Percentiles rank a stretch among this genome's conserved stretches.
phyloP scores from a whole-genome alignment of 2,888 invertebrate genomes.

The Idaea dimidiata region DNA sequence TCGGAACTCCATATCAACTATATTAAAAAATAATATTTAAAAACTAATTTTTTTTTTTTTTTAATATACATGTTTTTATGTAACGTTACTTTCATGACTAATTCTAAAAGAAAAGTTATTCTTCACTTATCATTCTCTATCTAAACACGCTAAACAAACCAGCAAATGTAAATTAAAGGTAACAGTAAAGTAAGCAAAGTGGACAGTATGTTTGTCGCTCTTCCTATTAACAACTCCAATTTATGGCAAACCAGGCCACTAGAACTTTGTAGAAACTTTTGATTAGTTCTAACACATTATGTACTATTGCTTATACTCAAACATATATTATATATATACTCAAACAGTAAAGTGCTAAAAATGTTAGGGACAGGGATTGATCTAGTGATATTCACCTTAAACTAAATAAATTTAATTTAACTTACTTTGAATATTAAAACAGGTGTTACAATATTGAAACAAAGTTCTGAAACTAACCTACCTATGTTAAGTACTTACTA shows the following conservation, averaged over 20 bases:
- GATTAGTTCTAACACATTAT: constrained; percentile 13
- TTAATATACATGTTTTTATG: no score
- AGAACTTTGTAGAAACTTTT: constrained; percentile 22
- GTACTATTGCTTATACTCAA: constrained; percentile 8
- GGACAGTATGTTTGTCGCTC: constrained; percentile 29
- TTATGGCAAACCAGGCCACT: constrained; percentile 27
- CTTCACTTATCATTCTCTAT: neutral
- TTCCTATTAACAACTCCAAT: constrained; percentile 35
- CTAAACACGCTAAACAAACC: constrained; percentile 30
- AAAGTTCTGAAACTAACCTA: no score
- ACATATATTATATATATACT: no score
- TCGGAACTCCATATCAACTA: no score
- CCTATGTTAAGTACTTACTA: no score
- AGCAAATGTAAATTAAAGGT: constrained; percentile 29
- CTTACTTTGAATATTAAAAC: no score
- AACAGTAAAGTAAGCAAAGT: constrained; percentile 23
- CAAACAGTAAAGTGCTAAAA: neutral
- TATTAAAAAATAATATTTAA: no score
- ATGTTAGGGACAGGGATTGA: no score
- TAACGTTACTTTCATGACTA: neutral
- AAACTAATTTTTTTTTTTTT: no score
- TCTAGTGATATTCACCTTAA: no score
- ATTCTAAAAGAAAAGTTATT: neutral
- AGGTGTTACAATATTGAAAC: no score
- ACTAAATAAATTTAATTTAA: no score